phyloP scores from a whole-genome alignment of 2,888 invertebrate genomes.

The Hemistola chrysoprasaria region DNA sequence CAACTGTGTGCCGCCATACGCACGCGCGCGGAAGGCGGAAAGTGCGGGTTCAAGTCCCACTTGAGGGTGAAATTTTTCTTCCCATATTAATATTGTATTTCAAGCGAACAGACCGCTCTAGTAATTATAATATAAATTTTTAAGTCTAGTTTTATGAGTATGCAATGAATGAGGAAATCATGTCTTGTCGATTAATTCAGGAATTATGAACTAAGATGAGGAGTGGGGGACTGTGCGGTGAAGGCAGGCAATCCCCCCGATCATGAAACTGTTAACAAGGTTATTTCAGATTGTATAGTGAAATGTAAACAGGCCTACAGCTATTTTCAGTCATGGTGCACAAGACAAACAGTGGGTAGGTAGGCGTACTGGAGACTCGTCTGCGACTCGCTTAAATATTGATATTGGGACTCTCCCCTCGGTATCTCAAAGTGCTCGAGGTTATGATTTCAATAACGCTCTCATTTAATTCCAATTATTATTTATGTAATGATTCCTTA shows the following conservation, averaged over 20 bases:
- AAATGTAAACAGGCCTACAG: constrained; percentile 66
- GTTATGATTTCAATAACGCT: constrained; percentile 23
- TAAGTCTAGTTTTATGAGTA: constrained; percentile 6
- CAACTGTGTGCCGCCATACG: no score
- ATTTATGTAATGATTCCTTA: constrained; percentile 10
- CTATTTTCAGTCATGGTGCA: constrained; percentile 66
- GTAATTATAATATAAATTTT: neutral
- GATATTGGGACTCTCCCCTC: constrained; percentile 47
- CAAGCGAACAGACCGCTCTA: no score
- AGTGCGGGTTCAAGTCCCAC: no score
- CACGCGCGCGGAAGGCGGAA: no score
- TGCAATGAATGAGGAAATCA: constrained; percentile 3
- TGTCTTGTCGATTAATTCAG: constrained; percentile 1
- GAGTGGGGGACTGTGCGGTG: neutral
- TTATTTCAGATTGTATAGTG: constrained; percentile 64
- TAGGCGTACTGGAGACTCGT: constrained; percentile 42
- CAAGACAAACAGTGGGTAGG: constrained; percentile 65
- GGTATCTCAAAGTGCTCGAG: constrained; percentile 16
- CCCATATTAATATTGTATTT: no score
- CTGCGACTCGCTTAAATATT: constrained; percentile 65
- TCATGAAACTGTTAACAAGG: constrained; percentile 60
- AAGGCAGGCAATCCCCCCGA: neutral
- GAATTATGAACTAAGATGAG: neutral
- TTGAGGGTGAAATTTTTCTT: no score
- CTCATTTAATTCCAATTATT: constrained; percentile 22